Conservation (phyloP, 2,113 vertebrate species). For the Eubucco bourcierii region DNA sequence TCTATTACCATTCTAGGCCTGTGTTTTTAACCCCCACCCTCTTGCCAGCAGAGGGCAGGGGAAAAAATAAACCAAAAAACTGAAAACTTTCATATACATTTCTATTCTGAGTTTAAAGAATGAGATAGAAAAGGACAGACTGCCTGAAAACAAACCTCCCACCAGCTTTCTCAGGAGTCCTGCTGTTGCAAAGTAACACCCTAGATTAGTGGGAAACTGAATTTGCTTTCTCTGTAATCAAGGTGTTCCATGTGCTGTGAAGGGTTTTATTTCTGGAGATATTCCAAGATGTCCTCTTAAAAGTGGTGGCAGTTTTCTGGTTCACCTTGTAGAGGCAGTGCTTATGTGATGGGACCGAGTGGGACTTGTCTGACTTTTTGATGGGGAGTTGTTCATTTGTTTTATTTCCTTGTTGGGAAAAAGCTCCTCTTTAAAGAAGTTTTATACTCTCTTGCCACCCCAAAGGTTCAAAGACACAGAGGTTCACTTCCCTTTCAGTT, state of each 20-base stretch:
- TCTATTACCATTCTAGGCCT: background rate
- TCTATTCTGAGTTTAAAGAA: background rate
- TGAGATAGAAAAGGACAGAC: background rate
- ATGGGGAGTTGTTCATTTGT: background rate
- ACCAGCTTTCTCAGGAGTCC: background rate
- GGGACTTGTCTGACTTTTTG: too few relatives aligned
- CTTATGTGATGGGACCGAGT: background rate
- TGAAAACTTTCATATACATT: background rate
- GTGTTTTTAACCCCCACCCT: background rate
- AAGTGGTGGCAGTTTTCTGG: background rate
- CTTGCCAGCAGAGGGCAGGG: background rate
- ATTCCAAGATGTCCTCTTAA: background rate
- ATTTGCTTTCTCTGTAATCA: background rate
- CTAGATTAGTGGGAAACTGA: background rate
- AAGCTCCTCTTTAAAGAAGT: background rate
- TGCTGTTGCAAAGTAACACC: background rate
- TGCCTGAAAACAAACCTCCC: background rate
- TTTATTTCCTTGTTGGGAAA: background rate
- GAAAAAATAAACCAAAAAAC: background rate
- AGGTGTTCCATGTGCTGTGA: background rate
- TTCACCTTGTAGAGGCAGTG: background rate
- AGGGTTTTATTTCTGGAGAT: background rate
- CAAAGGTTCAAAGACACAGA: background rate
- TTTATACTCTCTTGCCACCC: background rate
- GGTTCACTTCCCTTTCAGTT: background rate